Evolutionary conservation across 2,113 vertebrate genomes (phyloP), one percentile per base, ranked within the genome.

Genomic region (Oncorhynchus kisutch): DNA sequence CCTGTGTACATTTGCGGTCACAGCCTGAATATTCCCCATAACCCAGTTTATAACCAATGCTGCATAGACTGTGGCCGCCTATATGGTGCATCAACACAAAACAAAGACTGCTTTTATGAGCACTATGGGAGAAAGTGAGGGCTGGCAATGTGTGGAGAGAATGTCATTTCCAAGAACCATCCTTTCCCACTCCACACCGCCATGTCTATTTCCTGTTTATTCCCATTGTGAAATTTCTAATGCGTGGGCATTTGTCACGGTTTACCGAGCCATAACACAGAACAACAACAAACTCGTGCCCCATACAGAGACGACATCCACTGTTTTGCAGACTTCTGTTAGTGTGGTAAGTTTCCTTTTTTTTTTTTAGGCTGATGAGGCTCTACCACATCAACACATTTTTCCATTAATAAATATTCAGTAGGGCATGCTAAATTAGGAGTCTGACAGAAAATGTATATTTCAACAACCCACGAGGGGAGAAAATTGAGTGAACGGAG

Each of bases 201-300:
- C 83, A 87, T 87, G 91, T 93, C 92, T 90, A 93, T 94, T 94
- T 93, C 91, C 93, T 90, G 87, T 92, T 90, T 92, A 89, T 92
- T 90, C 90, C 88, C 88, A 85, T 93, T 92, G 92, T 90, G 91
- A 92, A 90, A 91, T 92, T 91, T 93, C 90, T 88, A 91, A 93
- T 93, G 91, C 87, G 85, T 88, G 91, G 83, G 90, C 88, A 94
- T 93, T 94, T 92, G 93, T 92, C 92, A 94, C 79, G 89, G 92
- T 79, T 91, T 88, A 88, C 84, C 91, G 88, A 91, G 88, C 89
- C 87, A 91, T 92, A 93, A 92, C 90, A 92, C 90, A 91, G 84
- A 91, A 88, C 85, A 89, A 88, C 39, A 90, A 78, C 84, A 89
- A 89, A 88, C 34, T 90, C 86, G 73, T 82, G 86, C 85, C 84